These are phyloP conservation scores for Meta bourneti DNA, from an alignment of 2,888 invertebrate species.

Conservation along the genomic window DNA sequence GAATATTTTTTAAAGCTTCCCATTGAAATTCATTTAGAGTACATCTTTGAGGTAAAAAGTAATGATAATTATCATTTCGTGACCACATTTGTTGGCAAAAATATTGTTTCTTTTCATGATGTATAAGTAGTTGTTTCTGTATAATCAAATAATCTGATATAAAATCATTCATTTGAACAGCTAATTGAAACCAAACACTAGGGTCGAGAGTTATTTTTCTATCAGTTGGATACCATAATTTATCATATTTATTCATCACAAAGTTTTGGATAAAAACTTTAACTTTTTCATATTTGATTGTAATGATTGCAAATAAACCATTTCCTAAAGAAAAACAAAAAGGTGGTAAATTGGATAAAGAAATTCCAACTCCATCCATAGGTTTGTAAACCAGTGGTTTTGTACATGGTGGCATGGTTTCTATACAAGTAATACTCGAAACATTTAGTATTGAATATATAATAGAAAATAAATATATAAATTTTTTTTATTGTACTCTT, in stretches of 20 bases:
- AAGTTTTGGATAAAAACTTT: conserved; percentile 1
- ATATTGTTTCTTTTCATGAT: neutral
- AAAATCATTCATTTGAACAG: neutral
- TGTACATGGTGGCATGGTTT: neutral
- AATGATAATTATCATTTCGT: neutral
- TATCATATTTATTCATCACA: neutral
- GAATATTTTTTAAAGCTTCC: neutral
- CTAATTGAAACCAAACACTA: neutral
- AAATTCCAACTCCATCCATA: neutral
- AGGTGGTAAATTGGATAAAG: neutral
- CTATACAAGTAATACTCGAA: neutral
- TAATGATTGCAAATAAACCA: neutral
- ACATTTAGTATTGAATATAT: no score
- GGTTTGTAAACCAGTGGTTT: neutral
- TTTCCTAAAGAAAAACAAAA: conserved; percentile 13
- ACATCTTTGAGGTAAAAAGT: neutral
- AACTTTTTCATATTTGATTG: neutral
- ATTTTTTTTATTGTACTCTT: no score
- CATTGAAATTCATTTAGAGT: conserved; percentile 6
- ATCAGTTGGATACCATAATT: neutral
- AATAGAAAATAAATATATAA: no score
- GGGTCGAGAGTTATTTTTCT: neutral
- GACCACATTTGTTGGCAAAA: conserved; percentile 2
- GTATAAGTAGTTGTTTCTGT: neutral
- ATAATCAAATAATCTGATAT: conserved; percentile 6